These are phyloP conservation scores for Drosophila ambigua DNA, from an alignment of 1,140 invertebrate species.

Conservation along the genomic window DNA sequence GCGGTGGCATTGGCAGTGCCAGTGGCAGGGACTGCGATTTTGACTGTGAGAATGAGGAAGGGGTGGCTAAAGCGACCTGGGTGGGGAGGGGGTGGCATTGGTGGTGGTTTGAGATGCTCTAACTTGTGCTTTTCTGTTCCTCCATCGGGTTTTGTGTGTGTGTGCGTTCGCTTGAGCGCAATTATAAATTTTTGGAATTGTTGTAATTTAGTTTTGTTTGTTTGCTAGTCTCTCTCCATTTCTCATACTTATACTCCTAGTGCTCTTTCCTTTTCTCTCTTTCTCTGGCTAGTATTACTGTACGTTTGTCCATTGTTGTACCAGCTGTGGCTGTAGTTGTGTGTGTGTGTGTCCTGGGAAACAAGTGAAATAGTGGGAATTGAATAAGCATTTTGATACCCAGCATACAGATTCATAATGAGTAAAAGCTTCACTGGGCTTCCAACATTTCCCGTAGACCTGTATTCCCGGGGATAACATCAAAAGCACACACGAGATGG, in stretches of 20 bases:
- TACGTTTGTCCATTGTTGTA: slow-evolving; percentile 47
- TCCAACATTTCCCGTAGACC: no score
- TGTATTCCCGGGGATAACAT: no score
- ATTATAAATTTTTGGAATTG: slow-evolving; percentile 82
- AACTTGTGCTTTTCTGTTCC: slow-evolving; percentile 35
- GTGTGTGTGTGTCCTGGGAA: slow-evolving; percentile 10
- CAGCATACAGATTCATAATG: neutral
- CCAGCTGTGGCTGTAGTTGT: slow-evolving; percentile 34
- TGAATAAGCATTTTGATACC: slow-evolving; percentile 29
- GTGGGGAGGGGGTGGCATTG: slow-evolving; percentile 15
- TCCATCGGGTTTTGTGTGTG: slow-evolving; percentile 24
- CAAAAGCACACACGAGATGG: no score
- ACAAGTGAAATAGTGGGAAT: neutral
- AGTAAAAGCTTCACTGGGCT: no score
- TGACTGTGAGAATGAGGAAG: neutral
- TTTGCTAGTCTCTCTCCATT: slow-evolving; percentile 64
- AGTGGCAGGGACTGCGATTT: neutral
- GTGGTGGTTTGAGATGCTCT: slow-evolving; percentile 75
- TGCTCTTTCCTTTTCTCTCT: slow-evolving; percentile 2
- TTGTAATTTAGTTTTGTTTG: slow-evolving; percentile 82
- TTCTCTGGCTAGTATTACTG: slow-evolving; percentile 35
- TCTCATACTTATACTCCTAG: neutral
- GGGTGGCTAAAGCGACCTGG: slow-evolving; percentile 29
- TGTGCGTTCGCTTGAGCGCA: slow-evolving; percentile 62
- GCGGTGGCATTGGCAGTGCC: neutral